phyloP scores from a whole-genome alignment of 2,797 vertebrate genomes.

The Microtus agrestis region DNA sequence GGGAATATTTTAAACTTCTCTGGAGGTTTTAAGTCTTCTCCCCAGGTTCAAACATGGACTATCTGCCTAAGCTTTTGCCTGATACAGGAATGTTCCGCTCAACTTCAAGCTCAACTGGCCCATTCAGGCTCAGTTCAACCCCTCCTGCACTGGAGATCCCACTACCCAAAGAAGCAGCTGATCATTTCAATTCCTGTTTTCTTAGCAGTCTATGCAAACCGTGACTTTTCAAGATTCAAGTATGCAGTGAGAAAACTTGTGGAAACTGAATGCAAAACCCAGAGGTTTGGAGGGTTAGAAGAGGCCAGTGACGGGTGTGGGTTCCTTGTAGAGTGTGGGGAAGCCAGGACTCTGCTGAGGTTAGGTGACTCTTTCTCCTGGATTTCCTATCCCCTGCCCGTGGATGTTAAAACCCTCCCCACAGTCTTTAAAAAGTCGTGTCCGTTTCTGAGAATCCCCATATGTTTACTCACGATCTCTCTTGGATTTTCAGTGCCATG shows the following conservation, averaged over 20 bases:
- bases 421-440: neutral
- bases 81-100: neutral
- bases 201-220: neutral
- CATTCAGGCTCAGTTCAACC: neutral
- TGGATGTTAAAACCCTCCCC: slow-evolving; percentile 11
- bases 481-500: neutral
- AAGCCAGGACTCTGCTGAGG: neutral
- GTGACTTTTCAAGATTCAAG: slow-evolving; percentile 51
- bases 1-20: slow-evolving; percentile 54
- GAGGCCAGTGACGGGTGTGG: neutral
- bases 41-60: neutral
- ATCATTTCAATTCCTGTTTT: neutral
- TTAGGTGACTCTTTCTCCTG: neutral
- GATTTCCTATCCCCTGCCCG: neutral
- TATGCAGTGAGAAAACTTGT: neutral
- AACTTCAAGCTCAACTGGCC: neutral
- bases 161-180: neutral
- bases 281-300: neutral
- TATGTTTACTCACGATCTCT: neutral
- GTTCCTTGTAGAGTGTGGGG: neutral
- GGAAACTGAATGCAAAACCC: neutral
- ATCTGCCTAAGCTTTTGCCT: neutral
- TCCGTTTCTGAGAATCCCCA: neutral
- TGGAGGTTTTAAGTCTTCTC: slow-evolving; percentile 44
- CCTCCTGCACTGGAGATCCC: neutral